phyloP scores from a whole-genome alignment of 2,888 invertebrate genomes.

The Heliconius sara region DNA sequence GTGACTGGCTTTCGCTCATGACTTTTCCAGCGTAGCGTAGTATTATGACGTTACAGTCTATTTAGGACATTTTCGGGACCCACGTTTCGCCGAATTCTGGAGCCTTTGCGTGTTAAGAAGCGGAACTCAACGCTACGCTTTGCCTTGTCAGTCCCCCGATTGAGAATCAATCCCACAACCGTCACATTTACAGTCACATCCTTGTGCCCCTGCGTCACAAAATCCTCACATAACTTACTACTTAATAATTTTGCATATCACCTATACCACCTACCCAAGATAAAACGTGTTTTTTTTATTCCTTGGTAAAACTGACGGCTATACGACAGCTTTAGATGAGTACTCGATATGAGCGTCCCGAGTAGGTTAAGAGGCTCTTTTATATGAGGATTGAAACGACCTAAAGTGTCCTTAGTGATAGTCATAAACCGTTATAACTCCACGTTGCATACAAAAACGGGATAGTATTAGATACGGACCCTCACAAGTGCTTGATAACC shows the following conservation, averaged over 20 bases:
- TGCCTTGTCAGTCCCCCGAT: too few species aligned
- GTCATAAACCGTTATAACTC: constrained; percentile 28
- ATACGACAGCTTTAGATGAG: constrained; percentile 19
- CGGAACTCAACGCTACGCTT: too few species aligned
- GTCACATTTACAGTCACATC: too few species aligned
- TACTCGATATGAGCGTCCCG: constrained; percentile 19
- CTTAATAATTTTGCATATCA: not conserved
- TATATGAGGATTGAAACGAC: constrained; percentile 19
- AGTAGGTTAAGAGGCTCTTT: constrained; percentile 29
- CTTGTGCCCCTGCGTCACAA: too few species aligned
- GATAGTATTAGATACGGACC: constrained; percentile 6
- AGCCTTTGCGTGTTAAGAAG: too few species aligned
- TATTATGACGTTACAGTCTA: too few species aligned
- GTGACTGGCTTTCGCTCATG: too few species aligned
- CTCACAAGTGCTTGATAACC: constrained; percentile 8
- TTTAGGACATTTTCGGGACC: too few species aligned
- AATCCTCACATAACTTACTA: not conserved
- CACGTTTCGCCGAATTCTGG: too few species aligned
- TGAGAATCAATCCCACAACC: too few species aligned
- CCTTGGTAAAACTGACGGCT: not conserved
- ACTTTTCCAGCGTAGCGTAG: too few species aligned
- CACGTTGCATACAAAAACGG: constrained; percentile 18
- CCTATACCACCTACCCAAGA: not conserved
- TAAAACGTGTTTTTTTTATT: not conserved
- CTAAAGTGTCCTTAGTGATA: constrained; percentile 22